These are phyloP conservation scores for Cherax quadricarinatus DNA, from an alignment of 1,140 invertebrate species.

Conservation along the genomic window DNA sequence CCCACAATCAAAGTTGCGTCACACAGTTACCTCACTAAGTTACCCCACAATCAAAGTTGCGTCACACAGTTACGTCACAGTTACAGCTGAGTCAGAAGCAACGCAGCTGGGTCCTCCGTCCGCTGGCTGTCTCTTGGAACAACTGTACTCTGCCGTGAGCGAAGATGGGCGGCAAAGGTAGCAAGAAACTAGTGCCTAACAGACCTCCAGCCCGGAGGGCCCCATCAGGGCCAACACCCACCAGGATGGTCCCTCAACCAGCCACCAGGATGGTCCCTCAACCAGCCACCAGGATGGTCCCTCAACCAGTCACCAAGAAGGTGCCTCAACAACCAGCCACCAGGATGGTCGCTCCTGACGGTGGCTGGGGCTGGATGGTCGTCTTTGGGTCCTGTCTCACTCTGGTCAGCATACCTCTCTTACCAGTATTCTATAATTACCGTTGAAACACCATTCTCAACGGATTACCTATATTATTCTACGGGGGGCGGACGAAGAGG, in stretches of 20 bases:
- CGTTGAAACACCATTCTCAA: no score
- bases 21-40: no score
- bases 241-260: neutral
- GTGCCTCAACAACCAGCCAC: neutral
- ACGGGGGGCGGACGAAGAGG: no score
- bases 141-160: neutral
- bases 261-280: slow-evolving; percentile 24
- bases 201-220: slow-evolving; percentile 13
- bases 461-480: no score
- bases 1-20: no score
- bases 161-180: slow-evolving; percentile 42
- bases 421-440: neutral
- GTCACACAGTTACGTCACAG: no score
- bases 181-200: slow-evolving; percentile 55
- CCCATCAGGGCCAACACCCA: neutral
- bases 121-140: no score
- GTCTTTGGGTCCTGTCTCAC: slow-evolving; percentile 32
- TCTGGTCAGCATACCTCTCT: slow-evolving; percentile 6
- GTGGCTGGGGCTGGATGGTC: slow-evolving; percentile 62
- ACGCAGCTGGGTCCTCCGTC: no score
- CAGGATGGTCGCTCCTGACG: slow-evolving; percentile 49
- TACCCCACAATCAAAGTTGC: no score
- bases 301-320: neutral
- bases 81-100: no score
- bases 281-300: neutral